These are phyloP conservation scores for Petrophora chlorosata DNA, from an alignment of 2,888 invertebrate species.

Conservation along the genomic window DNA sequence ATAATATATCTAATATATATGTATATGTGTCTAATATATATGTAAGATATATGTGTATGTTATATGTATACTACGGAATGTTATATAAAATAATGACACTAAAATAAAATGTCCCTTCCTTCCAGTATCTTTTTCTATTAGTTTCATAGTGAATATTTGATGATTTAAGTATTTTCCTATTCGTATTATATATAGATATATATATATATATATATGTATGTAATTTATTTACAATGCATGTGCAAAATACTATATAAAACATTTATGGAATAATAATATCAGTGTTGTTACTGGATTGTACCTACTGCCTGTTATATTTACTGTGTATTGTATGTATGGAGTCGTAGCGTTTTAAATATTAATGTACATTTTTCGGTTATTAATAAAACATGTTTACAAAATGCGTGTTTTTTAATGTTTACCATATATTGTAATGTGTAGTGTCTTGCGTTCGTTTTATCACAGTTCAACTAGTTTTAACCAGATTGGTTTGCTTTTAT, in stretches of 20 bases:
- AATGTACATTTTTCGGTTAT: slow-evolving; percentile 80
- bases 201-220: too few relatives aligned
- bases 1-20: too few relatives aligned
- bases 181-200: neutral
- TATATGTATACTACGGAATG: too few relatives aligned
- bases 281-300: slow-evolving; percentile 41
- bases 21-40: too few relatives aligned
- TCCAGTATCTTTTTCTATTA: too few relatives aligned
- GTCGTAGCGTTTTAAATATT: slow-evolving; percentile 72
- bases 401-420: slow-evolving; percentile 6
- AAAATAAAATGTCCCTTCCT: too few relatives aligned
- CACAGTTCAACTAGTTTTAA: too few relatives aligned
- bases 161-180: too few relatives aligned
- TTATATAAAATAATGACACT: neutral
- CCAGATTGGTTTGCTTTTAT: too few relatives aligned
- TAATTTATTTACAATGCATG: slow-evolving; percentile 10
- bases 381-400: slow-evolving; percentile 79
- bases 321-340: slow-evolving; percentile 64
- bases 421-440: neutral
- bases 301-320: slow-evolving; percentile 63
- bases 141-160: too few relatives aligned
- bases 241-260: slow-evolving; percentile 3
- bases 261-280: slow-evolving; percentile 7
- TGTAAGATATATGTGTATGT: too few relatives aligned
- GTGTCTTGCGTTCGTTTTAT: too few relatives aligned